Base-by-base conservation (phyloP, 2,888 invertebrate species). In the Thecophora atra region DNA sequence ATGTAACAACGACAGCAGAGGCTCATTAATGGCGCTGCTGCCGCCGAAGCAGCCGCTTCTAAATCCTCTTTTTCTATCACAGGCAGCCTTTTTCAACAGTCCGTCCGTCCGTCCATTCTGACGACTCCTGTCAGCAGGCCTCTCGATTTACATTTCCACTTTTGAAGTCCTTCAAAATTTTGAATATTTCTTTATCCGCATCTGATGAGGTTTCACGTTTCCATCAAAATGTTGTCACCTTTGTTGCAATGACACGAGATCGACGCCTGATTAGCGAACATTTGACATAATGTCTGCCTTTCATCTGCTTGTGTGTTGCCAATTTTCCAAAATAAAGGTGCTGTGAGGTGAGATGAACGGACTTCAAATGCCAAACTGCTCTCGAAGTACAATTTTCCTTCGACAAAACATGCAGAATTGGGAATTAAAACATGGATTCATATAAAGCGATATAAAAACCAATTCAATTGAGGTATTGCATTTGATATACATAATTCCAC, bases 181-280 rank as follows among this genome's bases (percentile, higher is more conserved):
- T 52, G 51, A 70, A 52, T 47, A 17, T 2, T 17, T 47, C 24
- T 52, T 63, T 58, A n/a, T 19, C 24, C 26, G 44, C 37, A 21
- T 77, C 72, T 77, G 74, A 70, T 64, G 62, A 62, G 82, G 83
- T 83, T 81, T 83, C 79, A 76, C 76, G 78, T 83, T 83, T 81
- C 84, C 81, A 80, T 84, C 82, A 82, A 80, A 78, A 78, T 77
- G 75, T 77, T 77, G 77, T 77, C 76, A 77, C 76, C 77, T 66
- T 71, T 73, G 72, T 47, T 62, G 58, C 56, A 15, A 24, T 17
- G 42, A 15, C 11, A 17, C 13, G 73, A 75, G 81, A 84, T 84
- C 79, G 83, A 83, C 84, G 83, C 84, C 78, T 82, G 81, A 83
- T 84, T 81, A 76, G 47, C 42, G 30, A 69, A 56, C 65, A 71